Evolutionary conservation across 2,113 vertebrate genomes (phyloP).

Genomic region (Cyprinodon variegatus): DNA sequence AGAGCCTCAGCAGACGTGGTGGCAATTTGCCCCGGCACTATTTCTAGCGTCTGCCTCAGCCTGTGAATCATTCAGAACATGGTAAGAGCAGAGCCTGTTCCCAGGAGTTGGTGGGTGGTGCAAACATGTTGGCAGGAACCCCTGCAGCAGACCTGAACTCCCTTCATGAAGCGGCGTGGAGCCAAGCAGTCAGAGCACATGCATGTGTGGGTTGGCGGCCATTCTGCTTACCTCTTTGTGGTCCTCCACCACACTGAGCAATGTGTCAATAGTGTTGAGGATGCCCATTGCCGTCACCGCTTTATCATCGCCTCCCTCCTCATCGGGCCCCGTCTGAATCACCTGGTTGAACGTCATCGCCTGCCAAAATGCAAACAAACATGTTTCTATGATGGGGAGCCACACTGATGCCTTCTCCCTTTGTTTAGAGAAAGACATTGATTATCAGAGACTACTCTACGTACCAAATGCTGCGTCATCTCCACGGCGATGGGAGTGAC

Average conservation of each 20-base stretch:
- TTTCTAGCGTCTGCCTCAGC: conserved; percentile 63
- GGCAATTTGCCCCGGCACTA: conserved; percentile 54
- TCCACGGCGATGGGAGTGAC: conserved; percentile 98
- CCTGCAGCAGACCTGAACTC: conserved; percentile 50
- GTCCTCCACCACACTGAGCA: conserved; percentile 98
- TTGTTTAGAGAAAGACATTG: not conserved
- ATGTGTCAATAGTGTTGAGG: conserved; percentile 97
- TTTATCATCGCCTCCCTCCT: conserved; percentile 98
- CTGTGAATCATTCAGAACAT: conserved; percentile 64
- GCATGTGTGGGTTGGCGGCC: conserved; percentile 15
- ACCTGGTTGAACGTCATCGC: conserved; percentile 99
- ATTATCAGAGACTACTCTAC: conserved; percentile 28
- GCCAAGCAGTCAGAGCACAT: conserved; percentile 30
- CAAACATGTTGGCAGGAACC: conserved; percentile 64
- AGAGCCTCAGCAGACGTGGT: conserved; percentile 44
- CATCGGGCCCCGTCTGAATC: conserved; percentile 97
- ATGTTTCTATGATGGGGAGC: not conserved
- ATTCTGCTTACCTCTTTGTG: conserved; percentile 91
- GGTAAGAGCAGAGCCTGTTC: conserved; percentile 61
- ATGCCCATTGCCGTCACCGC: conserved; percentile 99
- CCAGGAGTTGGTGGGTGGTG: conserved; percentile 73
- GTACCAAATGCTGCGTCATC: conserved; percentile 99
- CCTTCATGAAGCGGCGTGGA: conserved; percentile 50
- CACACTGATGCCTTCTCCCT: not conserved
- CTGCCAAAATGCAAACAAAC: conserved; percentile 67